Evolutionary conservation across 2,888 invertebrate species (phyloP), one percentile per base, ranked within the genome.

Genomic region (Dimorphilus gyrociliatus): DNA sequence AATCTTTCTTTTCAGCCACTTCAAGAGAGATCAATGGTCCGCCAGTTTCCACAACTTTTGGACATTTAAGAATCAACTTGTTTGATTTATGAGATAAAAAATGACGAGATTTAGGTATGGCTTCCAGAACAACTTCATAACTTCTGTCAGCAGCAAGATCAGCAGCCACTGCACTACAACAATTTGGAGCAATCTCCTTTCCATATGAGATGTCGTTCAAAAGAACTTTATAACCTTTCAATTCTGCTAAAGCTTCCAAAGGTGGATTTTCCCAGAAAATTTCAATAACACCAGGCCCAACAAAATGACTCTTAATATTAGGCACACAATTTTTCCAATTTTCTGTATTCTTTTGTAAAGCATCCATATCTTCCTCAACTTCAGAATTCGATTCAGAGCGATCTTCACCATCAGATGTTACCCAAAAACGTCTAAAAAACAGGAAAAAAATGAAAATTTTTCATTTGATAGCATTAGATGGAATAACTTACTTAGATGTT

Each of bases 21-120:
- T 60, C 57, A 27, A 62, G 40, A 19, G 60, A 61, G 30, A 61
- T 53, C 10, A 61, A 45, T 28, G 60, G 59, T 4, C 60, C 61
- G 6, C 55, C 54, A 27, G 47, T 45, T 23, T 46, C 42, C 2
- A 45, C 51, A 29, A 47, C 42, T 27, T 45, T 36, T 1, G 55
- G 53, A 32, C 51, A 50, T 15, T 46, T 48, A 44, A 53, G 39
- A 34, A 47, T 58, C 46, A 61, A 38, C 40, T 43, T 50, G 42
- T 60, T 60, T 17, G 61, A 62, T 33, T 51, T 46, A 35, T 51
- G 50, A 15, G 51, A 44, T 16, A 47, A 40, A 29, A 46, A 48
- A 25, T 45, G 43, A n/a, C 40, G 25, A 30, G 51, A 44, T 12
- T 43, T 44, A 2, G 59, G 51, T 34, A 47, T 53, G 13, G 52